Percentiles rank a stretch among this genome's conserved stretches.
These are phyloP conservation scores for Ephestia elutella DNA, from an alignment of 1,140 invertebrate genomes.

Conservation along the genomic window DNA sequence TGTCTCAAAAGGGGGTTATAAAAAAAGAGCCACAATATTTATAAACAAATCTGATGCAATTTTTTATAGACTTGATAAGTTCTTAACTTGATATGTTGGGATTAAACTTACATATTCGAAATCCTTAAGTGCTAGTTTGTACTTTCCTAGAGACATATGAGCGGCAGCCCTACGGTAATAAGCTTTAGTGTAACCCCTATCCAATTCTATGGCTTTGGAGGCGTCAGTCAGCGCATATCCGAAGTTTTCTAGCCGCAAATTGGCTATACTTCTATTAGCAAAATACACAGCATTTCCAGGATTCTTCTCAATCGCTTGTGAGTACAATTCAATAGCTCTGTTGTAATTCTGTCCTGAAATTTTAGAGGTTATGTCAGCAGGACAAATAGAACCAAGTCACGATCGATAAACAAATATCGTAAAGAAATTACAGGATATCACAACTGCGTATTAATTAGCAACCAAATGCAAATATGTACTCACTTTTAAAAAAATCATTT, in stretches of 20 bases:
- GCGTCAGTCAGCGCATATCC: conserved; percentile 95
- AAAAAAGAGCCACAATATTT: too few species aligned
- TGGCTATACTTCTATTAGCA: conserved; percentile 96
- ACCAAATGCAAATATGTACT: conserved; percentile 29
- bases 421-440: conserved; percentile 4
- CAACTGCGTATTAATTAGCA: conserved; percentile 1
- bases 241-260: conserved; percentile 93
- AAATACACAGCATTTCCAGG: conserved; percentile 89
- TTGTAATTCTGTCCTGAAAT: conserved; percentile 90
- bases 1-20: too few species aligned
- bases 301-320: conserved; percentile 92
- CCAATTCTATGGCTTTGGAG: conserved; percentile 90
- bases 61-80: too few species aligned
- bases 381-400: conserved; percentile 23
- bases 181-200: conserved; percentile 94
- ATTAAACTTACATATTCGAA: conserved; percentile 89
- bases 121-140: conserved; percentile 96
- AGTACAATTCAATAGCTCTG: conserved; percentile 92
- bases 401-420: conserved; percentile 21
- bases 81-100: too few species aligned
- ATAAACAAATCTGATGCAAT: too few species aligned
- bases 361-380: conserved; percentile 51
- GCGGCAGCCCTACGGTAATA: conserved; percentile 96
- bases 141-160: conserved; percentile 98
- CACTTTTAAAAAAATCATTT: conserved; percentile 70